A percentile compares a stretch with the other conserved stretches of the same genome.
These are phyloP conservation scores for Catharus bicknelli DNA, from an alignment of 2,113 vertebrate genomes.

Conservation along the genomic window DNA sequence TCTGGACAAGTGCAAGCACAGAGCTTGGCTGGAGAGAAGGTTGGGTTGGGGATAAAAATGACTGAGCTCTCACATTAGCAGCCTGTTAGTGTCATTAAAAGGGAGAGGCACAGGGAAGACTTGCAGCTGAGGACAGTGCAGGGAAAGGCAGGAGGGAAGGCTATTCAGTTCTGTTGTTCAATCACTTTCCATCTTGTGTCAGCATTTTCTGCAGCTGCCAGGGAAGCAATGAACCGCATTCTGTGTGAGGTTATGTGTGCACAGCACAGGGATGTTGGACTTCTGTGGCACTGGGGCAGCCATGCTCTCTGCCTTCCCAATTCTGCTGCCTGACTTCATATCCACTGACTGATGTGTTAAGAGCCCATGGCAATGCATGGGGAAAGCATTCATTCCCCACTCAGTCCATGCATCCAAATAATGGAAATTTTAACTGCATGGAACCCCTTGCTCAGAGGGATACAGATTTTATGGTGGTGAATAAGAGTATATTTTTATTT, in stretches of 20 bases:
- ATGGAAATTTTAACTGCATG: neutral
- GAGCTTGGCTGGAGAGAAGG: neutral
- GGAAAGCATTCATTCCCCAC: neutral
- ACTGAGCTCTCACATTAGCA: neutral
- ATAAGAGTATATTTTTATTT: neutral
- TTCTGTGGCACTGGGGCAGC: neutral
- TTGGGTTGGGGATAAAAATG: neutral
- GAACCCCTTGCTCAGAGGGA: neutral
- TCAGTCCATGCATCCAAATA: neutral
- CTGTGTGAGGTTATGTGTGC: neutral
- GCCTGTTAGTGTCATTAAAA: neutral
- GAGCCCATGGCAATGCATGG: neutral
- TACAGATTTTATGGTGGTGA: neutral
- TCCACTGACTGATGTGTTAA: fast-evolving
- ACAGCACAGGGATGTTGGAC: neutral
- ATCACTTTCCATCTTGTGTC: neutral
- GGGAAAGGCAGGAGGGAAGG: neutral
- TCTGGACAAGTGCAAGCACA: neutral
- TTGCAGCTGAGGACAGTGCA: neutral
- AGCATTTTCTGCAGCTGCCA: neutral
- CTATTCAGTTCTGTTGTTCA: fast-evolving
- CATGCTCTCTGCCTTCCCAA: neutral
- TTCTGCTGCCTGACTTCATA: neutral
- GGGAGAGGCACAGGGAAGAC: neutral
- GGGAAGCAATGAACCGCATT: fast-evolving